Evolutionary conservation across 2,797 vertebrate species (phyloP).

Genomic region (Neostethus bicornis): DNA sequence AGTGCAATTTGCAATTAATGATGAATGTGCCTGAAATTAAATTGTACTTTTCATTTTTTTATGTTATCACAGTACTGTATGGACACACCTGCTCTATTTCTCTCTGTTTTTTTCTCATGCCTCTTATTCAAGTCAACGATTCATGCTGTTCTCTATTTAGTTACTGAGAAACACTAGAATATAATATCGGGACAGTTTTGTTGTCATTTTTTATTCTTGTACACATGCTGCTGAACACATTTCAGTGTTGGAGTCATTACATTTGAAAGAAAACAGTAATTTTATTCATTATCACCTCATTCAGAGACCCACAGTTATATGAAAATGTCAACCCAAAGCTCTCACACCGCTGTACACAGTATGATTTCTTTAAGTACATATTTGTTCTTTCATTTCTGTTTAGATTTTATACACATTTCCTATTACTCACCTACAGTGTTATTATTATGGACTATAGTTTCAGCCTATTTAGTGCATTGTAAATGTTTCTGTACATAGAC

Average conservation of each 20-base stretch:
- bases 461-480: slow-evolving; percentile 69
- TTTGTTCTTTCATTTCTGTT: slow-evolving; percentile 34
- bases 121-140: slow-evolving; percentile 21
- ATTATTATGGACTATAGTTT: slow-evolving; percentile 68
- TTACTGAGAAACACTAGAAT: slow-evolving; percentile 45
- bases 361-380: slow-evolving; percentile 35
- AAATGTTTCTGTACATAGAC: slow-evolving; percentile 77
- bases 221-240: slow-evolving; percentile 36
- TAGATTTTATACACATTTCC: slow-evolving; percentile 50
- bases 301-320: not conserved
- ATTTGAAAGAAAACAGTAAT: slow-evolving; percentile 31
- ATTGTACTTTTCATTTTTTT: slow-evolving; percentile 43
- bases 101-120: not conserved
- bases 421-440: slow-evolving; percentile 45
- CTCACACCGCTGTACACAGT: slow-evolving; percentile 24
- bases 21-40: slow-evolving; percentile 71
- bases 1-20: slow-evolving; percentile 51
- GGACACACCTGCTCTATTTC: slow-evolving; percentile 21
- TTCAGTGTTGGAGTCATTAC: slow-evolving; percentile 31
- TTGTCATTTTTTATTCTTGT: slow-evolving; percentile 51
- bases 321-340: slow-evolving; percentile 11
- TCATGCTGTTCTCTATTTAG: slow-evolving; percentile 24
- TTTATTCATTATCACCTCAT: slow-evolving; percentile 5
- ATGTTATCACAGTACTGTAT: slow-evolving; percentile 75
- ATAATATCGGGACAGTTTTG: slow-evolving; percentile 54